A percentile compares a stretch with the other conserved stretches of the same genome.
phyloP scores from a whole-genome alignment of 1,140 invertebrate genomes.

The Penaeus indicus region DNA sequence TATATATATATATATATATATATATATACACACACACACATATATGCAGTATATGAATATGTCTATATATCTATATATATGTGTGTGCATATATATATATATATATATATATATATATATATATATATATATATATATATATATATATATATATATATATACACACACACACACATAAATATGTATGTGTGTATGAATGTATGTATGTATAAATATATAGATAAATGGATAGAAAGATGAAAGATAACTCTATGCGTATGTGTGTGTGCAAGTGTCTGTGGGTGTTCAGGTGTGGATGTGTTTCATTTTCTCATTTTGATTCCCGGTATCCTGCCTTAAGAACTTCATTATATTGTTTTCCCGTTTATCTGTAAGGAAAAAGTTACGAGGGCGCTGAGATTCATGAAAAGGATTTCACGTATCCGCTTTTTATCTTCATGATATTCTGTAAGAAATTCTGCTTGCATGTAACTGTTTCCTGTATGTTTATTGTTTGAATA shows the following conservation, averaged over 20 bases:
- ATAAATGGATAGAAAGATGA: not conserved
- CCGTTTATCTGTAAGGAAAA: too few relatives aligned
- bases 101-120: not conserved
- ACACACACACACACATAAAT: not conserved
- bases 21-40: too few relatives aligned
- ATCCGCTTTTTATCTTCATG: too few relatives aligned
- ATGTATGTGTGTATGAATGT: not conserved
- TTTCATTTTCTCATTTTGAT: not conserved
- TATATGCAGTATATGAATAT: not conserved
- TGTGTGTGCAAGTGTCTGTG: not conserved
- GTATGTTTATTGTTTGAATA: too few relatives aligned
- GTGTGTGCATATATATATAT: not conserved
- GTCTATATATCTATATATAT: not conserved
- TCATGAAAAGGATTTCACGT: too few relatives aligned
- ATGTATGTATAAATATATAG: not conserved
- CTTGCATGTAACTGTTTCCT: too few relatives aligned
- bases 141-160: not conserved
- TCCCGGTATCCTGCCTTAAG: not conserved
- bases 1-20: too few relatives aligned
- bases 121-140: not conserved
- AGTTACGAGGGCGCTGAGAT: too few relatives aligned
- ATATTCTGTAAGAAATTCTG: too few relatives aligned
- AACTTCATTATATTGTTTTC: too few relatives aligned
- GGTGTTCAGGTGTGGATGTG: not conserved
- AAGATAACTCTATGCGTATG: not conserved